phyloP scores from a whole-genome alignment of 2,113 vertebrate species.

The Nycticorax nycticorax region DNA sequence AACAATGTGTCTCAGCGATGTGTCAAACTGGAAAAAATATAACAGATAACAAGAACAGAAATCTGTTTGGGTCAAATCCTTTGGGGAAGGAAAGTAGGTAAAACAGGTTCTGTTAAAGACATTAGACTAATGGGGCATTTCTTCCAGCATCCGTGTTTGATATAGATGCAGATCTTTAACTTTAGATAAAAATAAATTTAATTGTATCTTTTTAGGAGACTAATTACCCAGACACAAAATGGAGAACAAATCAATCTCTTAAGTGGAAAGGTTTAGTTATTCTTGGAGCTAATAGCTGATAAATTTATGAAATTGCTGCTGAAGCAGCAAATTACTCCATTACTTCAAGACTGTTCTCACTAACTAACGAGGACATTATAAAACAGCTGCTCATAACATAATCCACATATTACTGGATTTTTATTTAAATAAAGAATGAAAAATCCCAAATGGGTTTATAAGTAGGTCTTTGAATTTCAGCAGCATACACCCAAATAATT shows the following conservation, averaged over 20 bases:
- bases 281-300: constrained; percentile 19
- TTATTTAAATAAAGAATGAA: background rate
- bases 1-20: background rate
- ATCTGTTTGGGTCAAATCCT: background rate
- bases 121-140: background rate
- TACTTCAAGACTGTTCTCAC: background rate
- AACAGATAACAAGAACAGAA: background rate
- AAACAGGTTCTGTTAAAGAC: background rate
- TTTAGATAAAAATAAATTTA: background rate
- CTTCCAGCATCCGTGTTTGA: background rate
- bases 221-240: constrained; percentile 6
- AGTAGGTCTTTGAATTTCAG: background rate
- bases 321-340: background rate
- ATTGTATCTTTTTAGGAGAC: background rate
- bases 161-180: background rate
- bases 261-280: background rate
- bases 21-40: background rate
- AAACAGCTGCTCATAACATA: background rate
- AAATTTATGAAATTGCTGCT: constrained; percentile 26
- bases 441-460: background rate
- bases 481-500: background rate
- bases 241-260: constrained; percentile 2
- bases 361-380: background rate
- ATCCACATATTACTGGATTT: background rate
- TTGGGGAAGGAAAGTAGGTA: background rate